phyloP scores from a whole-genome alignment of 2,113 vertebrate genomes.

The Paraplagusia blochii region DNA sequence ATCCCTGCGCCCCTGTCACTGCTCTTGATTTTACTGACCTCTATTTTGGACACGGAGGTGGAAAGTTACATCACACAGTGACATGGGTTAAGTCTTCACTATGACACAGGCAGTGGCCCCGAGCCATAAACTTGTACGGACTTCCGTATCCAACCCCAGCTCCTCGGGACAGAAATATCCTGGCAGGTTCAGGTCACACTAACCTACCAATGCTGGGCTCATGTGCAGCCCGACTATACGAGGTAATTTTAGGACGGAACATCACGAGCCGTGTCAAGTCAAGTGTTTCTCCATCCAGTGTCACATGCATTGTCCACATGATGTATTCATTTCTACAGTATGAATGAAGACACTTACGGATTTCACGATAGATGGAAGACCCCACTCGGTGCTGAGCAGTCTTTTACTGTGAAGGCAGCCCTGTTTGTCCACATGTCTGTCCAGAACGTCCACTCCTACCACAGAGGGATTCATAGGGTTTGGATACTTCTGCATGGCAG shows the following conservation, averaged over 20 bases:
- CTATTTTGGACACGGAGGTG: slow-evolving; percentile 20
- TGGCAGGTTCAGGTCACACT: slow-evolving; percentile 10
- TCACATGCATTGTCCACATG: neutral
- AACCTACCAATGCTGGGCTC: slow-evolving; percentile 1
- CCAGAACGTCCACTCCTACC: slow-evolving; percentile 92
- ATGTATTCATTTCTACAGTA: neutral
- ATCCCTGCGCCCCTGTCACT: neutral
- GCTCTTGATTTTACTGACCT: slow-evolving; percentile 17
- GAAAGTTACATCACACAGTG: slow-evolving; percentile 59
- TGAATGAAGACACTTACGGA: slow-evolving; percentile 75
- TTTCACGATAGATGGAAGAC: slow-evolving; percentile 93
- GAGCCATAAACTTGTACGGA: slow-evolving; percentile 25
- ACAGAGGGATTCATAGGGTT: slow-evolving; percentile 98
- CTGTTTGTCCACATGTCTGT: slow-evolving; percentile 79
- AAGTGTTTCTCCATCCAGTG: slow-evolving; percentile 1
- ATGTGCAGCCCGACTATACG: neutral
- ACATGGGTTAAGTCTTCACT: slow-evolving; percentile 33
- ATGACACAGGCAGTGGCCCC: slow-evolving; percentile 48
- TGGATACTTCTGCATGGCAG: slow-evolving; percentile 98
- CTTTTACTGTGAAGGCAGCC: slow-evolving; percentile 91
- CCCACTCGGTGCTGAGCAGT: slow-evolving; percentile 96
- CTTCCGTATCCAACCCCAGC: slow-evolving; percentile 2
- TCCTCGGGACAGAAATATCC: slow-evolving; percentile 43
- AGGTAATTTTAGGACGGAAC: neutral
- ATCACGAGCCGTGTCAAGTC: neutral